A percentile compares a stretch with the other conserved stretches of the same genome.
These are phyloP conservation scores for Halcyon leucocephala DNA, from an alignment of 2,797 vertebrate species.

Conservation along the genomic window DNA sequence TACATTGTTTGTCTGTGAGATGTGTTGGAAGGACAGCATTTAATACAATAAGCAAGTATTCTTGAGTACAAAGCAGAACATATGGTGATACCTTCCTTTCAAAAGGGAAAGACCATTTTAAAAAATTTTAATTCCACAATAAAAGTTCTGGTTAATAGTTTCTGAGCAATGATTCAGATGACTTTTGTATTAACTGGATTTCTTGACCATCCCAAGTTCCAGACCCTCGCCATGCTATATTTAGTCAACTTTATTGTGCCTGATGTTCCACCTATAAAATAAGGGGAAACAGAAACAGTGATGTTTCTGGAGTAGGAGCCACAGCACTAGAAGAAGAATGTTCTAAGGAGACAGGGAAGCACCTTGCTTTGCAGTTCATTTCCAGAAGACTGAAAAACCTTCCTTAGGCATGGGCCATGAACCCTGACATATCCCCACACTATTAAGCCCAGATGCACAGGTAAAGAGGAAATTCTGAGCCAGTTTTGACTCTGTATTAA, in stretches of 20 bases:
- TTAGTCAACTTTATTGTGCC: neutral
- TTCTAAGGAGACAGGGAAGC: neutral
- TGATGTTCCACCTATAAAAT: neutral
- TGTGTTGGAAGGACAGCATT: neutral
- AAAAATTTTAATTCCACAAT: neutral
- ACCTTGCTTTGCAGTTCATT: neutral
- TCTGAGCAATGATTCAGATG: neutral
- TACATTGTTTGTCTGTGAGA: neutral
- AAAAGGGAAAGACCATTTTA: neutral
- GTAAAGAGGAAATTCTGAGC: neutral
- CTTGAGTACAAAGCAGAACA: neutral
- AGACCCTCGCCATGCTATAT: neutral
- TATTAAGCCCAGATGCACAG: neutral
- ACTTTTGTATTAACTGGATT: neutral
- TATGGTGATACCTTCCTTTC: neutral
- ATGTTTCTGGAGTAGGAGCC: neutral
- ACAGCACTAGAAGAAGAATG: rapidly evolving
- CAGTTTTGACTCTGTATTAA: neutral
- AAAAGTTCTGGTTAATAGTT: neutral
- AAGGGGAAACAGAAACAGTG: neutral
- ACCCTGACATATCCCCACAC: neutral
- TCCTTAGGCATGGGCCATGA: neutral
- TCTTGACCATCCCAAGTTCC: neutral
- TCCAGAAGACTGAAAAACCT: neutral
- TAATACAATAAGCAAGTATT: neutral